A percentile compares a stretch with the other conserved stretches of the same genome.
Evolutionary conservation across 2,888 invertebrate genomes (phyloP).

Genomic region (Nematopogon swammerdamellus): DNA sequence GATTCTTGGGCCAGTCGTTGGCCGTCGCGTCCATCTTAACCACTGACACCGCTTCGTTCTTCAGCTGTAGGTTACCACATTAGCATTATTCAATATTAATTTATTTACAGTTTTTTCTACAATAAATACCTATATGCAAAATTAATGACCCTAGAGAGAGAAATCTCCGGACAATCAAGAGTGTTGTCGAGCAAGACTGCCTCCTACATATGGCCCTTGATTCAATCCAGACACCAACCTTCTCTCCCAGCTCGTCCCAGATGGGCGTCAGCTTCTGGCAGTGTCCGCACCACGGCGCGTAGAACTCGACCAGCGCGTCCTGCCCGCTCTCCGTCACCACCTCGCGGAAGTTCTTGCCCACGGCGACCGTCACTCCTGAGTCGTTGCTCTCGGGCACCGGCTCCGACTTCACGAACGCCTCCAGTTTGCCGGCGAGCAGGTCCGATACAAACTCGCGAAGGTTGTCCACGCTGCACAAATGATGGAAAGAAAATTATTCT

Average conservation of each 20-base stretch:
- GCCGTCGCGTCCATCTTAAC: slow-evolving; percentile 98
- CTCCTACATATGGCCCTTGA: too few relatives aligned
- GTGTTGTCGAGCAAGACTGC: too few relatives aligned
- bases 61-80: slow-evolving; percentile 52
- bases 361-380: slow-evolving; percentile 83
- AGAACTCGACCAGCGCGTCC: slow-evolving; percentile 96
- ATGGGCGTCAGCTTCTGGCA: slow-evolving; percentile 95
- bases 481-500: too few relatives aligned
- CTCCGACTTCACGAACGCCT: slow-evolving; percentile 95
- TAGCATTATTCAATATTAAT: too few relatives aligned
- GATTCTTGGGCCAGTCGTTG: slow-evolving; percentile 88
- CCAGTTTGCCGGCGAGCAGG: slow-evolving; percentile 75
- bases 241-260: slow-evolving; percentile 90
- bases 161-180: too few relatives aligned
- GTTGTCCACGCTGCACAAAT: slow-evolving; percentile 66
- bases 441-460: slow-evolving; percentile 84
- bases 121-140: too few relatives aligned
- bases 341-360: slow-evolving; percentile 96
- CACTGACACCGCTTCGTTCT: slow-evolving; percentile 83
- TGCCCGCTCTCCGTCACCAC: slow-evolving; percentile 86
- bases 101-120: too few relatives aligned
- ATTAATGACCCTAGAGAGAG: too few relatives aligned
- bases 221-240: slow-evolving; percentile 38
- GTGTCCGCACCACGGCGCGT: slow-evolving; percentile 99
- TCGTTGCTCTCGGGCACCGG: slow-evolving; percentile 81